Base-by-base conservation (phyloP, 1,140 invertebrate species). In the Drosophila jambulina region DNA sequence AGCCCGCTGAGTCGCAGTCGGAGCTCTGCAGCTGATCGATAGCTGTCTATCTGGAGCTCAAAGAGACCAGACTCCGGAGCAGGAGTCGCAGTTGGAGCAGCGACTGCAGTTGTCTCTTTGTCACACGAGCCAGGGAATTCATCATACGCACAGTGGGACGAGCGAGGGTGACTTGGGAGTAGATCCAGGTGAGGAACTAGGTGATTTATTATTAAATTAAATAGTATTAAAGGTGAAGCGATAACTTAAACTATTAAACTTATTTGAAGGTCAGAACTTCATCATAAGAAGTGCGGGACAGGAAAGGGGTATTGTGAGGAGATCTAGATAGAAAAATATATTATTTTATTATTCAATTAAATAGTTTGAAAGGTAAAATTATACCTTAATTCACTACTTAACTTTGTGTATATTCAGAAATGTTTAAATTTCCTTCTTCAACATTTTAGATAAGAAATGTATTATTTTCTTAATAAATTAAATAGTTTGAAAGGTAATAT, bases 11-110 rank as follows among this genome's bases (percentile, higher is more conserved):
- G 84, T 82, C 57, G 76, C 65, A 56, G 34, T 54, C 29, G 32
- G 51, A 54, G 21, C 58, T 80, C 69, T 88, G 84, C 84, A 90
- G 85, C 84, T 87, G 84, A 87, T 87, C 84, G 84, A 87, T 87
- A 87, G 84, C 84, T 87, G 84, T 87, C 84, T 88, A 80, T 83
- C 84, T 45, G 34, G 17, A 53, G 32, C 54, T 43, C 25, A 27
- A 72, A 67, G 45, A 51, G 53, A 21, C 43, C 38, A 27, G 36
- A 42, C 36, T 29, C 58, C 49, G 27, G 36, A 32, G 69, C 65
- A 59, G 69, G 53, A 72, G 61, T 68, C 13, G 15, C 61, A 67
- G 63, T 48, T 61, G 29, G 10, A 75, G 48, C 72, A 38, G 60
- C 15, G 51, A 32, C 19, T 1, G 29, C 4, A 12, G 29, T 54